Percentiles rank a stretch among this genome's conserved stretches.
phyloP scores from a whole-genome alignment of 2,797 vertebrate species.

The Natrix natrix region DNA sequence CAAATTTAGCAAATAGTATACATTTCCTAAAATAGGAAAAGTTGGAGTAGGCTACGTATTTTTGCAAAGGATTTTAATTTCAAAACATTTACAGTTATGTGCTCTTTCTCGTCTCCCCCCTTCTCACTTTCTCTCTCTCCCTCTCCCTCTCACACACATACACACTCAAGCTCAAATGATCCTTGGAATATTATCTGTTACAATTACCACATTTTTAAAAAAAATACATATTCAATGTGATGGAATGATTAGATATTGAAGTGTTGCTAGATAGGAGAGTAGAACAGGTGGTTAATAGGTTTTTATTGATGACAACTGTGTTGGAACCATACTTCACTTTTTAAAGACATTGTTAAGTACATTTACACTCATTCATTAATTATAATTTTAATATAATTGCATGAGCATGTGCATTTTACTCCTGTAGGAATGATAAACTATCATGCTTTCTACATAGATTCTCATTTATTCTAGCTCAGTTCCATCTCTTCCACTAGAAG shows the following conservation, averaged over 20 bases:
- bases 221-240: background rate
- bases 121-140: too few relatives aligned
- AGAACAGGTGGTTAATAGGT: constrained; percentile 21
- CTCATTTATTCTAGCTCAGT: background rate
- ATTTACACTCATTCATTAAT: constrained; percentile 13
- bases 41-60: background rate
- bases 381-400: constrained; percentile 22
- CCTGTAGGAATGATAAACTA: constrained; percentile 1
- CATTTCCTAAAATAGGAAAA: background rate
- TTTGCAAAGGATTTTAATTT: background rate
- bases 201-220: background rate
- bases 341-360: constrained; percentile 6
- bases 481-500: background rate
- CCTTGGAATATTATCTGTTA: background rate
- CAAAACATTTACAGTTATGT: background rate
- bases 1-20: background rate
- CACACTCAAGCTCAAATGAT: background rate
- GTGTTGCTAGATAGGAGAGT: background rate
- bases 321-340: background rate
- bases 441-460: background rate
- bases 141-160: background rate
- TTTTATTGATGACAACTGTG: constrained; percentile 23
- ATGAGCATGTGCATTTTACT: background rate
- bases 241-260: constrained; percentile 6
- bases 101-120: too few relatives aligned